phyloP scores from a whole-genome alignment of 2,113 vertebrate genomes.

The Antechinus stuartii region DNA sequence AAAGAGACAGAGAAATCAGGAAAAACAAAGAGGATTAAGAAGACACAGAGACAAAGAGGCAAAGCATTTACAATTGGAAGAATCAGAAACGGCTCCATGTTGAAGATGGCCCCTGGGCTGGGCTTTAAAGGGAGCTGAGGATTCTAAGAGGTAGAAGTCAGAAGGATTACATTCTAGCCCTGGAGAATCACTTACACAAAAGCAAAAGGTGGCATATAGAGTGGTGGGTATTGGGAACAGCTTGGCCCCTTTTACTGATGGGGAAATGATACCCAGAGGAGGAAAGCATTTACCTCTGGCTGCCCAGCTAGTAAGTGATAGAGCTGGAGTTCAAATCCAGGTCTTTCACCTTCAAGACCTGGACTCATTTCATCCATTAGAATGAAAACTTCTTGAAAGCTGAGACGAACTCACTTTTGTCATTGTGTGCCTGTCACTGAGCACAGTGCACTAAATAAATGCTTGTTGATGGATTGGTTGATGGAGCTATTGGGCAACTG shows the following conservation, averaged over 20 bases:
- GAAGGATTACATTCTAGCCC: neutral
- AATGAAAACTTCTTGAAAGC: neutral
- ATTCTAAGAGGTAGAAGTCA: neutral
- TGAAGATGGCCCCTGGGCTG: neutral
- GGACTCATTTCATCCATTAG: neutral
- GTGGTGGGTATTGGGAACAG: neutral
- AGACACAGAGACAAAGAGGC: neutral
- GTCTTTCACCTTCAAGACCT: neutral
- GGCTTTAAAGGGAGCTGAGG: neutral
- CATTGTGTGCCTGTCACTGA: neutral
- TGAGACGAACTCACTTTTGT: neutral
- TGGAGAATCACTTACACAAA: neutral
- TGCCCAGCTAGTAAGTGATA: neutral
- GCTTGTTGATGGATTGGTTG: neutral
- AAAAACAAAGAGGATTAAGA: neutral
- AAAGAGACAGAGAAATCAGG: neutral
- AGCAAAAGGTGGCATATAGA: neutral
- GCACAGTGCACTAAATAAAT: neutral
- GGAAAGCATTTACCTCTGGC: neutral
- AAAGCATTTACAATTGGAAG: neutral
- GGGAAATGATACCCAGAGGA: neutral
- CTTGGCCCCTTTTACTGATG: neutral
- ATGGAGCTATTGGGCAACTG: neutral
- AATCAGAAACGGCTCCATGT: neutral
- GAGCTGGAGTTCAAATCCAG: neutral